Evolutionary conservation across 2,797 vertebrate species (phyloP).

Genomic region (Brachyalestes nurse): DNA sequence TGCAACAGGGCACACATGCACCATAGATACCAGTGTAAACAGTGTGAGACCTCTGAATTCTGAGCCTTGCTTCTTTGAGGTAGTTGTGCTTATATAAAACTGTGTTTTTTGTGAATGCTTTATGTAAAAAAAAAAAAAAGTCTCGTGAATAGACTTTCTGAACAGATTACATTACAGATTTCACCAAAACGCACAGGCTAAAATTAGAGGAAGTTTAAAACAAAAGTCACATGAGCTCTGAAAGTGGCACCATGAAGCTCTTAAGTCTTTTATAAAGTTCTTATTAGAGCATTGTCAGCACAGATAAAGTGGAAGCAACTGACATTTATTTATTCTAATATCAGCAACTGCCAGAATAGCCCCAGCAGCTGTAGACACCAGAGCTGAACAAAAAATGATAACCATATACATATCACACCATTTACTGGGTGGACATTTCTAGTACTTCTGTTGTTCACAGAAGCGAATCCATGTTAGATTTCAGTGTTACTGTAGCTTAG

Average conservation of each 20-base stretch:
- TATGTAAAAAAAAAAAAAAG: not conserved
- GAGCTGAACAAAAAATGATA: not conserved
- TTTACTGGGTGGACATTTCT: not conserved
- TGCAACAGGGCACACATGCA: not conserved
- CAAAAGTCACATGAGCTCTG: not conserved
- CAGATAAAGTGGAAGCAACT: not conserved
- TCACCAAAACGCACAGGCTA: too few species aligned
- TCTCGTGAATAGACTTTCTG: too few species aligned
- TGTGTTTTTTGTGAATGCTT: too few species aligned
- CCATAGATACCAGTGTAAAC: not conserved
- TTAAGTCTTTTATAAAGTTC: not conserved
- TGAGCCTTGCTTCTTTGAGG: too few species aligned
- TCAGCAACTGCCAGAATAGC: not conserved
- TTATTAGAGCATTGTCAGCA: not conserved
- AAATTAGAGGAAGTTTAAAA: not conserved
- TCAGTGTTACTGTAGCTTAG: too few species aligned
- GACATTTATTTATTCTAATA: not conserved
- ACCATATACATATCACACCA: not conserved
- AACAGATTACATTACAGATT: too few species aligned
- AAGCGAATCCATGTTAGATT: too few species aligned
- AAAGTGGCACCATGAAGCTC: not conserved
- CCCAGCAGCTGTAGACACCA: not conserved
- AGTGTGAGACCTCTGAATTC: too few species aligned
- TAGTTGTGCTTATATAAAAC: too few species aligned
- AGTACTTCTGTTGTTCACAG: not conserved